A percentile compares a stretch with the other conserved stretches of the same genome.
These are phyloP conservation scores for Micrastur ruficollis DNA, from an alignment of 2,797 vertebrate species.

Conservation along the genomic window DNA sequence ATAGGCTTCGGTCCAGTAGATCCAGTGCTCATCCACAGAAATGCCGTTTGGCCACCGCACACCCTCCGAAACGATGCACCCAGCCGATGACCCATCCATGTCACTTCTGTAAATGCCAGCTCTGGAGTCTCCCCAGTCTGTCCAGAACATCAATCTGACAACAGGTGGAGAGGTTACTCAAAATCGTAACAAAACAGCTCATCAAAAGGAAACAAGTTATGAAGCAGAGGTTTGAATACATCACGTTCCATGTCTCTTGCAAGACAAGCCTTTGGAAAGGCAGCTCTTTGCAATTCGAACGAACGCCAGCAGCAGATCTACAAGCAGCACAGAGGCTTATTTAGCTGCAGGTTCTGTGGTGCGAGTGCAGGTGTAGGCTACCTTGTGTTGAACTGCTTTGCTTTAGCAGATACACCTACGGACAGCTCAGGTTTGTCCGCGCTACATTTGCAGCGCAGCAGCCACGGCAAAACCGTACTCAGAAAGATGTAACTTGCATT, in stretches of 20 bases:
- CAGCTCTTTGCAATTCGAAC: not conserved
- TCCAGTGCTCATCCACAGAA: conserved; percentile 88
- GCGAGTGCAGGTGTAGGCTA: not conserved
- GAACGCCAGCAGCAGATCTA: not conserved
- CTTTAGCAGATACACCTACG: accelerated
- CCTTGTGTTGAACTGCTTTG: not conserved
- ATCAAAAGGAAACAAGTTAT: not conserved
- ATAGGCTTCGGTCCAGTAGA: conserved; percentile 98
- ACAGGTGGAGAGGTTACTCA: not conserved
- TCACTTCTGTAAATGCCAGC: conserved; percentile 89
- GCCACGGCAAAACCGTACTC: accelerated
- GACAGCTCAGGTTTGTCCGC: not conserved
- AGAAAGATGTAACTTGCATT: not conserved
- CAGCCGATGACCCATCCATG: conserved; percentile 89
- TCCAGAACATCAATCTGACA: conserved; percentile 96
- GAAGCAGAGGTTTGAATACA: not conserved
- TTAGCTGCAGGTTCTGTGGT: not conserved
- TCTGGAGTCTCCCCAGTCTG: conserved; percentile 92
- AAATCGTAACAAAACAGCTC: not conserved
- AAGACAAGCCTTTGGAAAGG: not conserved
- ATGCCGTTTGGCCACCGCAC: conserved; percentile 97
- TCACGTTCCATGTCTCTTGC: not conserved
- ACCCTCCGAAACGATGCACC: conserved; percentile 85
- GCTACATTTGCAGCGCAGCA: accelerated
- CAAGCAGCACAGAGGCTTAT: not conserved